phyloP scores from a whole-genome alignment of 2,888 invertebrate species.

The Orthonevra nobilis region DNA sequence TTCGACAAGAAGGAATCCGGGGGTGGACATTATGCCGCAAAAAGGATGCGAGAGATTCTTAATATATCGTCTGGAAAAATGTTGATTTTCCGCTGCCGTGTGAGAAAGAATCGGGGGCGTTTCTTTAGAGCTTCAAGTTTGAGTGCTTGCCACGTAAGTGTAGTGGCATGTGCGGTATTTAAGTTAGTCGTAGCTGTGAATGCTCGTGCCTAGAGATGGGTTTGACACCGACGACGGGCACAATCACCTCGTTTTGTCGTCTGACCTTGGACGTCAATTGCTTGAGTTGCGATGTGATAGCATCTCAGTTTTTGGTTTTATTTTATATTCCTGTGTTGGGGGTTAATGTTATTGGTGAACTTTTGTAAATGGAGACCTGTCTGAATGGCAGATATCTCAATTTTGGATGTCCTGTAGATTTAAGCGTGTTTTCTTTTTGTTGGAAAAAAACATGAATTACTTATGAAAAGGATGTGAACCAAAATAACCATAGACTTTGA shows the following conservation, averaged over 20 bases:
- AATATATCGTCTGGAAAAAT: slow-evolving; percentile 62
- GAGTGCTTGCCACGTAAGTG: not conserved
- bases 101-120: slow-evolving; percentile 1
- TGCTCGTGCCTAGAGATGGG: slow-evolving; percentile 18
- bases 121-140: slow-evolving; percentile 17
- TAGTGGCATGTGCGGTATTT: not conserved
- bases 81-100: slow-evolving; percentile 45
- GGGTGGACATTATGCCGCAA: slow-evolving; percentile 16
- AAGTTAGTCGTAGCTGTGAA: too few relatives aligned
- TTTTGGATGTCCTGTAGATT: not conserved
- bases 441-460: slow-evolving; percentile 9
- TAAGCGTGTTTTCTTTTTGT: not conserved
- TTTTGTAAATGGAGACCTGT: slow-evolving; percentile 1
- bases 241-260: slow-evolving; percentile 10
- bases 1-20: not conserved
- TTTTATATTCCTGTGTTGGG: not conserved
- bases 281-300: slow-evolving; percentile 2
- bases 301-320: slow-evolving; percentile 11
- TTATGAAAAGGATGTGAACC: slow-evolving; percentile 11
- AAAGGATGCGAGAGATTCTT: slow-evolving; percentile 35
- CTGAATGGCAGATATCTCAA: not conserved
- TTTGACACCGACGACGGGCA: slow-evolving; percentile 21
- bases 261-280: slow-evolving; percentile 50
- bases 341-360: slow-evolving; percentile 15
- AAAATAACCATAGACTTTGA: slow-evolving; percentile 29